These are phyloP conservation scores for Centropus bengalensis DNA, from an alignment of 2,113 vertebrate species.

Conservation along the genomic window DNA sequence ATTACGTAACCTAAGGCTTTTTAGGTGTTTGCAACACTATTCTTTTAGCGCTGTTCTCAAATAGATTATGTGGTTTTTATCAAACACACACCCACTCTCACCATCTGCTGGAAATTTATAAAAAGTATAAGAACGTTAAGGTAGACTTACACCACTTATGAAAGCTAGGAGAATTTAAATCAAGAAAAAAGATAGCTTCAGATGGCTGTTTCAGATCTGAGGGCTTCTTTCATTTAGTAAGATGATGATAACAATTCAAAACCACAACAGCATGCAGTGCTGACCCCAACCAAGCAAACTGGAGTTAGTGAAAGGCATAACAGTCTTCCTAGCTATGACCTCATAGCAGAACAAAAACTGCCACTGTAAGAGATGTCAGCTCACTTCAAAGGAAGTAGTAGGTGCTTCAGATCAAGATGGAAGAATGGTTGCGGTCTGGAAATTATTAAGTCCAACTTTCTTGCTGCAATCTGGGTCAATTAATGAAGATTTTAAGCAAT, in stretches of 20 bases:
- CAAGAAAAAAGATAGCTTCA: background rate
- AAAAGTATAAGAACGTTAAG: conserved; percentile 57
- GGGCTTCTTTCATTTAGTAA: background rate
- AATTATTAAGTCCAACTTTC: background rate
- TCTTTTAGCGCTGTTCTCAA: conserved; percentile 53
- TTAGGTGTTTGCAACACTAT: conserved; percentile 56
- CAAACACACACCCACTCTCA: conserved; percentile 63
- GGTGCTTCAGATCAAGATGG: background rate
- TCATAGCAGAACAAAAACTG: background rate
- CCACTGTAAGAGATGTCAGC: background rate
- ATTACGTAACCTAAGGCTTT: conserved; percentile 63
- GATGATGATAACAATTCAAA: background rate
- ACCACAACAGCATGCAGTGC: background rate
- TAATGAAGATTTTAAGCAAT: background rate
- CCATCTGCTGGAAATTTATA: conserved; percentile 65
- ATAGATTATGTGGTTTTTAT: conserved; percentile 62
- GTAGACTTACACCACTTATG: conserved; percentile 46
- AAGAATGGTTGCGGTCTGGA: background rate
- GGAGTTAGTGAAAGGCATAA: background rate
- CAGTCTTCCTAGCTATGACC: background rate
- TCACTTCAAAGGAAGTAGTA: background rate
- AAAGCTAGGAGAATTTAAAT: conserved; percentile 31
- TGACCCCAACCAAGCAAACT: background rate
- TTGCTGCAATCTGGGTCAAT: background rate
- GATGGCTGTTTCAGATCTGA: background rate